Conservation (phyloP, 2,888 invertebrate species). For the Caenorhabditis sp. region DNA sequence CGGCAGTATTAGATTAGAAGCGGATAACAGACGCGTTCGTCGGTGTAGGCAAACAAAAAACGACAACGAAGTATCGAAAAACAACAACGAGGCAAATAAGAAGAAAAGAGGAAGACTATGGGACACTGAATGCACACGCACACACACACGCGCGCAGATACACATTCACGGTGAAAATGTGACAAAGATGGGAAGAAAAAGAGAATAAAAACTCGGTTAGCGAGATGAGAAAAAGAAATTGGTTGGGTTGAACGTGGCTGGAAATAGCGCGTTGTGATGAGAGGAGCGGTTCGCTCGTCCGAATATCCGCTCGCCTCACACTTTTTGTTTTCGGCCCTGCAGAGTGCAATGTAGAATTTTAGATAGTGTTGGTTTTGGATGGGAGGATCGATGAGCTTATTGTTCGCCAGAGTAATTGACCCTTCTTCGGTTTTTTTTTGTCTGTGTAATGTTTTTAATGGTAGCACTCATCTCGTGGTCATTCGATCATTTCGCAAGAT, state of each 20-base stretch:
- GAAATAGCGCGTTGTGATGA: constrained; percentile 8
- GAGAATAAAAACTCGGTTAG: constrained; percentile 49
- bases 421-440: too few relatives aligned
- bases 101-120: constrained; percentile 10
- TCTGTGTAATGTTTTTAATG: too few relatives aligned
- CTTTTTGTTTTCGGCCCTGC: constrained; percentile 20
- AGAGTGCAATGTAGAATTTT: background rate
- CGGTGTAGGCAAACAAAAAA: constrained; percentile 5
- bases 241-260: constrained; percentile 24
- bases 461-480: too few relatives aligned
- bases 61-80: constrained; percentile 24
- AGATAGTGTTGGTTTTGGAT: background rate
- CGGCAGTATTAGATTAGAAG: constrained; percentile 13
- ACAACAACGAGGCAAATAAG: constrained; percentile 30
- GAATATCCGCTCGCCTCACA: constrained; percentile 15
- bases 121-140: constrained; percentile 14
- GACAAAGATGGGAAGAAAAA: constrained; percentile 41
- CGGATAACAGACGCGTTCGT: constrained; percentile 4
- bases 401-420: too few relatives aligned
- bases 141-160: constrained; percentile 20
- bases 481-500: too few relatives aligned
- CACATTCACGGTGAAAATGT: constrained; percentile 32
- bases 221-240: constrained; percentile 37
- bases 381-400: background rate
- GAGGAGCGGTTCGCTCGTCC: constrained; percentile 19